phyloP scores from a whole-genome alignment of 1,140 invertebrate species.

The Paraescarpia echinospica region DNA sequence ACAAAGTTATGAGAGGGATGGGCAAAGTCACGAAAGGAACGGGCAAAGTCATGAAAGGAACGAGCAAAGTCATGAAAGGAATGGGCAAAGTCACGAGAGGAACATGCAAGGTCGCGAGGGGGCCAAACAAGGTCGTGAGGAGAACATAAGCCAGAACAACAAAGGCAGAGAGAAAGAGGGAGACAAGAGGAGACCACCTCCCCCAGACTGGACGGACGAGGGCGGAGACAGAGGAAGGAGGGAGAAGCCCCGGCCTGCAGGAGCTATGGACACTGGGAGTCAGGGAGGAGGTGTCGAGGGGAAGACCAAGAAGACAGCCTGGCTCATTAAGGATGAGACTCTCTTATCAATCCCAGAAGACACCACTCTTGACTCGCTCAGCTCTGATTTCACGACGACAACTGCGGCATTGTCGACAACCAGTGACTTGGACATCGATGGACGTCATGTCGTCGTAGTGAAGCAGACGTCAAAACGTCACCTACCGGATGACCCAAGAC shows the following conservation, averaged over 20 bases:
- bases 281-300: neutral
- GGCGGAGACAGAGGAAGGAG: neutral
- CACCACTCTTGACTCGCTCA: constrained; percentile 29
- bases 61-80: neutral
- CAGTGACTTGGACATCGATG: constrained; percentile 21
- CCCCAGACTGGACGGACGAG: neutral
- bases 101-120: constrained; percentile 10
- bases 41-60: neutral
- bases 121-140: constrained; percentile 17
- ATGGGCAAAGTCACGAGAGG: neutral
- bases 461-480: constrained; percentile 16
- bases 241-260: neutral
- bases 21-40: constrained; percentile 14
- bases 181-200: neutral
- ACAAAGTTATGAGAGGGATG: constrained; percentile 15
- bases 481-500: constrained; percentile 29
- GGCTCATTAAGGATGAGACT: constrained; percentile 18
- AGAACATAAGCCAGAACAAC: constrained; percentile 13
- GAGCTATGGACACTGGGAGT: neutral
- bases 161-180: constrained; percentile 24
- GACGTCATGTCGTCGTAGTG: neutral
- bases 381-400: constrained; percentile 27
- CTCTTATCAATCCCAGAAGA: constrained; percentile 40
- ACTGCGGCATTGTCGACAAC: neutral
- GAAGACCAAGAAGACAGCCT: constrained; percentile 24